Evolutionary conservation across 2,888 invertebrate species (phyloP).

Genomic region (Poecilus cupreus): DNA sequence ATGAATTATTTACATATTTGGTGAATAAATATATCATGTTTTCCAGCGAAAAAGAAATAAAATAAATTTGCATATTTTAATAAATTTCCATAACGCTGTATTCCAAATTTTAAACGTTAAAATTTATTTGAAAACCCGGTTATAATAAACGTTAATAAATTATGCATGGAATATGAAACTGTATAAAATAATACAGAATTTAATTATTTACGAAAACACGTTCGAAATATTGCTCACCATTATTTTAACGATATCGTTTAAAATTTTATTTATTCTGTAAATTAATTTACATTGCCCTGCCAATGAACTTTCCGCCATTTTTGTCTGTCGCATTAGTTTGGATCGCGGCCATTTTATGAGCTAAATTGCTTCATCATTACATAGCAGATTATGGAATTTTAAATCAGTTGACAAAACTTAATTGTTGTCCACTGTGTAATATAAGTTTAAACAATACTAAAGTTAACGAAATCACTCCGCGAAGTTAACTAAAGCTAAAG

Average conservation of each 20-base stretch:
- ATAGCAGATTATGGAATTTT: no score
- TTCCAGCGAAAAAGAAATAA: not conserved
- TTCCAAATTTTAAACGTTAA: constrained; percentile 16
- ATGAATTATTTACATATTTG: constrained; percentile 20
- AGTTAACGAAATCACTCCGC: no score
- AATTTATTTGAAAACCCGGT: constrained; percentile 24
- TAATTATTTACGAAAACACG: constrained; percentile 34
- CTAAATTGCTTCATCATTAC: no score
- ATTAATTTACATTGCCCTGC: constrained; percentile 18
- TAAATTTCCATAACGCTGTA: constrained; percentile 25
- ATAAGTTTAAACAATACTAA: no score
- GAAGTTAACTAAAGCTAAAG: no score
- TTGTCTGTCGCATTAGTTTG: no score
- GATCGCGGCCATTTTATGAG: no score
- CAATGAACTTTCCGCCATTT: not conserved
- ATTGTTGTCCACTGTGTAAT: no score
- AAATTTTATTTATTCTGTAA: constrained; percentile 7
- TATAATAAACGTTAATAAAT: constrained; percentile 23
- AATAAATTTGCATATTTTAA: constrained; percentile 32
- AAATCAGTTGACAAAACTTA: no score
- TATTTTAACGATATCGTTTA: constrained; percentile 20
- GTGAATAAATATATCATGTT: constrained; percentile 29
- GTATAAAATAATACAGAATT: constrained; percentile 26
- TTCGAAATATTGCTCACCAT: constrained; percentile 11
- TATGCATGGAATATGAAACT: constrained; percentile 32